These are phyloP conservation scores for Choloepus hoffmanni DNA, from an alignment of 2,113 vertebrate genomes.

Conservation along the genomic window DNA sequence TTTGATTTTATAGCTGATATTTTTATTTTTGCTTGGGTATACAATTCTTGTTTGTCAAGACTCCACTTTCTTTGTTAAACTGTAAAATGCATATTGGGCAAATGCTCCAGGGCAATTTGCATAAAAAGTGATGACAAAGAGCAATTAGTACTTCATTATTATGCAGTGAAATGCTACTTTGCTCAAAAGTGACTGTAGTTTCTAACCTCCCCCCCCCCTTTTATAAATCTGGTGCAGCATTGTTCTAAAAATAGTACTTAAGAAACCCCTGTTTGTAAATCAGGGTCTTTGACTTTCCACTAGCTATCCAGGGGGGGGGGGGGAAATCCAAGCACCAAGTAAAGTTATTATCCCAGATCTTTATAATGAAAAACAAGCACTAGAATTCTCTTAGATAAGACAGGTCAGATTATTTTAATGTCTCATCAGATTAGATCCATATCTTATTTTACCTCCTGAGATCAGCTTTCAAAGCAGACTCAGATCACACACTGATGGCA, in stretches of 20 bases:
- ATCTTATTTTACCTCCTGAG: slow-evolving; percentile 81
- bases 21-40: slow-evolving; percentile 86
- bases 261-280: slow-evolving; percentile 88
- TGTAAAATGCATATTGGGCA: slow-evolving; percentile 88
- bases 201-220: slow-evolving; percentile 69
- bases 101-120: slow-evolving; percentile 87
- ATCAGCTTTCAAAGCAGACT: slow-evolving; percentile 83
- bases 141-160: slow-evolving; percentile 90
- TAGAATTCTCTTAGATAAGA: slow-evolving; percentile 81
- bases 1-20: slow-evolving; percentile 81
- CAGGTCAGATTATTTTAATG: slow-evolving; percentile 81
- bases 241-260: slow-evolving; percentile 89
- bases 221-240: slow-evolving; percentile 86
- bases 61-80: slow-evolving; percentile 88
- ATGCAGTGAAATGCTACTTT: slow-evolving; percentile 89
- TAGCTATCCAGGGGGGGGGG: slow-evolving; percentile 59
- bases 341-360: slow-evolving; percentile 77
- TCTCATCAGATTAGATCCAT: slow-evolving; percentile 84
- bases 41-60: slow-evolving; percentile 86
- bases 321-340: slow-evolving; percentile 78
- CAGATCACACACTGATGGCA: slow-evolving; percentile 81
- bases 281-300: slow-evolving; percentile 85
- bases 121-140: slow-evolving; percentile 91
- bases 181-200: slow-evolving; percentile 87
- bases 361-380: slow-evolving; percentile 80